A percentile compares a stretch with the other conserved stretches of the same genome.
Conservation (phyloP, 2,113 vertebrate species). For the Cacatua alba region DNA sequence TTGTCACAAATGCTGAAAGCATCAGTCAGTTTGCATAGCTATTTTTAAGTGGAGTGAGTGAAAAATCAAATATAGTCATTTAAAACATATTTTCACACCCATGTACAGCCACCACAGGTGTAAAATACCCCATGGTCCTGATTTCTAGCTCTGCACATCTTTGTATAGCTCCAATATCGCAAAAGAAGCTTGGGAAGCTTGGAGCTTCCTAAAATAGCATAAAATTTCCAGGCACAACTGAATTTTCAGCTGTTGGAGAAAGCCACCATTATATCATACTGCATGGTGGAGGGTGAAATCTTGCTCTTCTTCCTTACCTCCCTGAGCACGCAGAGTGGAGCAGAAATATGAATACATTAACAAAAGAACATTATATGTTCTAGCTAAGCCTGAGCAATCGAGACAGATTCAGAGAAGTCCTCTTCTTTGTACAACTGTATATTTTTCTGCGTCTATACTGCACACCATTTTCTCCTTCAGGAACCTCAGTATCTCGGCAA, state of each 20-base stretch:
- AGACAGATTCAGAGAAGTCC: not conserved
- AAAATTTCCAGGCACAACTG: not conserved
- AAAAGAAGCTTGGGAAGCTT: not conserved
- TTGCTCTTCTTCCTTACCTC: not conserved
- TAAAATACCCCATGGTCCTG: not conserved
- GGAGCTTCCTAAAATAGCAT: not conserved
- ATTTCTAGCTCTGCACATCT: not conserved
- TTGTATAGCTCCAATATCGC: not conserved
- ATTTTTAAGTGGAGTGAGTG: constrained; percentile 37
- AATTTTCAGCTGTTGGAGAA: not conserved
- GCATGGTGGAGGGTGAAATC: not conserved
- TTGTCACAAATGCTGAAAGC: constrained; percentile 44
- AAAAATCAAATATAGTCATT: constrained; percentile 25
- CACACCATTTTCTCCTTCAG: not conserved
- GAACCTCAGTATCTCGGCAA: not conserved
- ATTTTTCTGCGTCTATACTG: not conserved
- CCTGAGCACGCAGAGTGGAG: not conserved
- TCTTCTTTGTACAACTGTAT: not conserved
- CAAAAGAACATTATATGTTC: not conserved
- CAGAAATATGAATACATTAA: not conserved
- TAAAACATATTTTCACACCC: constrained; percentile 11
- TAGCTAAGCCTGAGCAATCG: not conserved
- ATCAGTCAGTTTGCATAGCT: not conserved
- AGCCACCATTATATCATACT: not conserved
- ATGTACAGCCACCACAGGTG: not conserved